phyloP scores from a whole-genome alignment of 1,140 invertebrate species.

The Neodiprion virginianus region DNA sequence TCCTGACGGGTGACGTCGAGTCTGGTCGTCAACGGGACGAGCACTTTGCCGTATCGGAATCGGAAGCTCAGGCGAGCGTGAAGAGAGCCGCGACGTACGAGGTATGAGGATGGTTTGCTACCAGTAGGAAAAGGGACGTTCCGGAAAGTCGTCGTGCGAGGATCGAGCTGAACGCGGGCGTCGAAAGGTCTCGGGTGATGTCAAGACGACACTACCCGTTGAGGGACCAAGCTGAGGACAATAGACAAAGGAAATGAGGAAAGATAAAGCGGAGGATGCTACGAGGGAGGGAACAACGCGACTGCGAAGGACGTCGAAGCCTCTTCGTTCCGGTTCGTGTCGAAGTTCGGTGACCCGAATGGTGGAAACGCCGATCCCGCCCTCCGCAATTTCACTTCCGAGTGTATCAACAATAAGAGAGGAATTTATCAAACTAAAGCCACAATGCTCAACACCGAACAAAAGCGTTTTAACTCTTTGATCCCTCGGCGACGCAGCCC shows the following conservation, averaged over 20 bases:
- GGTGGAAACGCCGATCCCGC: background rate
- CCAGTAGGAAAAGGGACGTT: too few species aligned
- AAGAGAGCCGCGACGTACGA: background rate
- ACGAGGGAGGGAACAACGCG: background rate
- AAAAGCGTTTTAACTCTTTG: too few species aligned
- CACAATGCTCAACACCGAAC: too few species aligned
- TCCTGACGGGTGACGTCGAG: background rate
- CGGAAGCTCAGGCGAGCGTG: background rate
- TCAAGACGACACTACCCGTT: background rate
- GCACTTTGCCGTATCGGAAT: background rate
- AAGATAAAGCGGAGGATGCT: background rate
- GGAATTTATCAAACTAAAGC: too few species aligned
- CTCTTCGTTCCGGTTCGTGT: slow-evolving; percentile 1
- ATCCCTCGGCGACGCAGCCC: too few species aligned
- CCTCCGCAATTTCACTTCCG: too few species aligned
- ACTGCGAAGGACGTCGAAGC: background rate
- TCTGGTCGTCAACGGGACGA: background rate
- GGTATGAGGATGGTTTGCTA: background rate
- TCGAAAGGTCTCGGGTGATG: background rate
- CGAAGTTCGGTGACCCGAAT: background rate
- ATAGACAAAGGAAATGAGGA: slow-evolving; percentile 5
- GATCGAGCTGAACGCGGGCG: background rate
- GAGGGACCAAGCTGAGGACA: background rate
- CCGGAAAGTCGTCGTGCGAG: too few species aligned
- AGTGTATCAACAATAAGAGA: too few species aligned